Conservation (phyloP, 2,113 vertebrate genomes). For the Hymenochirus boettgeri region DNA sequence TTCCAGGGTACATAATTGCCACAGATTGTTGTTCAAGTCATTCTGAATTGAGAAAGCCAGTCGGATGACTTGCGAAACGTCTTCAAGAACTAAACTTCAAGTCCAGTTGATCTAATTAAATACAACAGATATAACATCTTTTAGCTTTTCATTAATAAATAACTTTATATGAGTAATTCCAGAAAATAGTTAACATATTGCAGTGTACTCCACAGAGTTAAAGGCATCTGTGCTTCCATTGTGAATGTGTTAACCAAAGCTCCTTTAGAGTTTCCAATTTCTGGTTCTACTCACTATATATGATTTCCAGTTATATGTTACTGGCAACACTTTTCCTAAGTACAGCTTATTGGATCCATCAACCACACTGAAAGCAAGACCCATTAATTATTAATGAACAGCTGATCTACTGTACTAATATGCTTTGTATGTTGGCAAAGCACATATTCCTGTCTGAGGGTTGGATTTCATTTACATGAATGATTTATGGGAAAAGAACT, state of each 20-base stretch:
- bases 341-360: constrained; percentile 48
- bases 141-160: too few species aligned
- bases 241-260: too few species aligned
- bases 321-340: constrained; percentile 16
- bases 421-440: constrained; percentile 43
- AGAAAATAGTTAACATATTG: neutral
- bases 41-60: too few species aligned
- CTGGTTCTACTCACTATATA: neutral
- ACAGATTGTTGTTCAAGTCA: too few species aligned
- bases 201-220: too few species aligned
- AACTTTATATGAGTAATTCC: neutral
- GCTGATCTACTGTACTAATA: constrained; percentile 47
- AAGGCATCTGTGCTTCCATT: too few species aligned
- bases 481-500: constrained; percentile 12
- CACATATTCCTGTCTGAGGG: constrained; percentile 8
- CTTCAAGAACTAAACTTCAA: too few species aligned
- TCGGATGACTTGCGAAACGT: too few species aligned
- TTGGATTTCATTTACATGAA: constrained; percentile 26
- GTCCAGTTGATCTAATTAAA: too few species aligned
- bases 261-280: too few species aligned
- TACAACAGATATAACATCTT: too few species aligned
- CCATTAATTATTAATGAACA: constrained; percentile 57
- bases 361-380: constrained; percentile 50
- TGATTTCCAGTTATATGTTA: neutral
- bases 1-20: too few species aligned